Percentiles rank a stretch among this genome's conserved stretches.
Conservation (phyloP, 2,888 invertebrate genomes). For the Ennomos fuscantarius region DNA sequence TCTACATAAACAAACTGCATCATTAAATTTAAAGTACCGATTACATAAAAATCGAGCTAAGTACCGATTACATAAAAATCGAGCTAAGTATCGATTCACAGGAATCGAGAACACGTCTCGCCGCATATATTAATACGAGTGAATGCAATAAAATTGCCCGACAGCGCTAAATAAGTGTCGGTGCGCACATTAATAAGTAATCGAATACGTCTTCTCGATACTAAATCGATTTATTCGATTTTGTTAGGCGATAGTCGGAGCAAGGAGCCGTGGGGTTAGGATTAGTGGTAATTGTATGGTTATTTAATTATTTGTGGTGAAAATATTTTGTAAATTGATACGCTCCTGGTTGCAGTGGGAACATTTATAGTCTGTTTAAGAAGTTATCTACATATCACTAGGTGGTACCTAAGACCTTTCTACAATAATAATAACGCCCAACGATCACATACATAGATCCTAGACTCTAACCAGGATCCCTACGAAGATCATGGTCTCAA, state of each 20-base stretch:
- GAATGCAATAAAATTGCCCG: slow-evolving; percentile 69
- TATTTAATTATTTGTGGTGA: slow-evolving; percentile 17
- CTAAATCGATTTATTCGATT: slow-evolving; percentile 66
- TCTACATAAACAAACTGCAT: background rate
- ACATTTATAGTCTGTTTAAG: too few species aligned
- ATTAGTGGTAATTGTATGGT: slow-evolving; percentile 37
- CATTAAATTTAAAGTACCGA: slow-evolving; percentile 35
- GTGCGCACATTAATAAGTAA: slow-evolving; percentile 78
- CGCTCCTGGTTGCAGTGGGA: background rate
- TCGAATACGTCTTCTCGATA: slow-evolving; percentile 74
- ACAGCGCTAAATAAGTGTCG: slow-evolving; percentile 77
- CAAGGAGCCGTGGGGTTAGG: slow-evolving; percentile 36
- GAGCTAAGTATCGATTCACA: slow-evolving; percentile 62
- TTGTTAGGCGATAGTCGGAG: slow-evolving; percentile 51
- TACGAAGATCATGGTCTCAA: too few species aligned
- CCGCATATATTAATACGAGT: slow-evolving; percentile 65
- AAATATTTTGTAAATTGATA: slow-evolving; percentile 24
- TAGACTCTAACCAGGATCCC: too few species aligned
- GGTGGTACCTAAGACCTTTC: too few species aligned
- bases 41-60: slow-evolving; percentile 59
- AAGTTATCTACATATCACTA: too few species aligned
- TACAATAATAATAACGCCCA: too few species aligned
- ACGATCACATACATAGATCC: too few species aligned
- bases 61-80: slow-evolving; percentile 57
- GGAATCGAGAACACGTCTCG: slow-evolving; percentile 56